Evolutionary conservation across 2,113 vertebrate genomes (phyloP).

Genomic region (Platanista minor): DNA sequence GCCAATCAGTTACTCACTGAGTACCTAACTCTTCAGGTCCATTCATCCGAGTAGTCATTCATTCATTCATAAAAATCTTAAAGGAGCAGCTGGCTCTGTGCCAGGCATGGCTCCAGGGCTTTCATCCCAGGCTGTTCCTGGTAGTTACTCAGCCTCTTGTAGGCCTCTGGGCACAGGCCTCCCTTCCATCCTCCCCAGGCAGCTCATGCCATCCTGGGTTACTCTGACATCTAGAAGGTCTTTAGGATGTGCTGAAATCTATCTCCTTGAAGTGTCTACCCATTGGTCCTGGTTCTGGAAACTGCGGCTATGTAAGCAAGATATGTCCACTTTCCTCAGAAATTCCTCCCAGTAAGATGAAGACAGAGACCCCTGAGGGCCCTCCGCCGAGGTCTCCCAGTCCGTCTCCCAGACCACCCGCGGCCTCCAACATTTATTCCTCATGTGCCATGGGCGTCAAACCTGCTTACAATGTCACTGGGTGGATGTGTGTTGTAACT

Average conservation of each 20-base stretch:
- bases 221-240: not conserved
- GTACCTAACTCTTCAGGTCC: not conserved
- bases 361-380: fast-evolving
- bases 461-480: not conserved
- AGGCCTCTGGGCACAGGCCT: not conserved
- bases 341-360: not conserved
- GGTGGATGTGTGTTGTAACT: no score
- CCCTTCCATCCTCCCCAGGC: not conserved
- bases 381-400: not conserved
- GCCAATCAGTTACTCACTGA: not conserved
- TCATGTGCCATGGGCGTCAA: not conserved
- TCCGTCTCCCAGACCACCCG: not conserved
- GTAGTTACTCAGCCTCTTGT: not conserved
- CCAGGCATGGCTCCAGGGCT: not conserved
- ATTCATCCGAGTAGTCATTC: not conserved
- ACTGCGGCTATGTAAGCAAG: not conserved
- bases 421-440: not conserved
- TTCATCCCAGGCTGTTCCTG: not conserved
- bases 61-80: not conserved
- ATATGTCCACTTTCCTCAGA: not conserved
- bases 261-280: not conserved
- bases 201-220: not conserved
- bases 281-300: not conserved
- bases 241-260: not conserved
- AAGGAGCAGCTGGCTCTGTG: not conserved